Base-by-base conservation (phyloP, 2,888 invertebrate genomes). In the Anthrax anthrax region DNA sequence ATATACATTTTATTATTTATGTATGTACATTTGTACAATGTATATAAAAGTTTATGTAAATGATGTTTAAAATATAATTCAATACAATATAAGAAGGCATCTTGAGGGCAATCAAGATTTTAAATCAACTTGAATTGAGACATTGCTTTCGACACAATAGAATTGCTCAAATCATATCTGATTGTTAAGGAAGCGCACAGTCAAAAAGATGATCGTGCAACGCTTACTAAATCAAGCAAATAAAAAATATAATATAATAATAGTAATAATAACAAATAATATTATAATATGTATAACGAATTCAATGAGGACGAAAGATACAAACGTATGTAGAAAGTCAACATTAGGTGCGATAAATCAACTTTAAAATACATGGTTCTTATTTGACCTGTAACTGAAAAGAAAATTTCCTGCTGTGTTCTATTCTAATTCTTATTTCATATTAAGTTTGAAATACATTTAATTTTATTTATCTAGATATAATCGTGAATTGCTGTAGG, bases 61-160 rank as follows among this genome's bases (percentile, higher is more conserved):
- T 23, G 23, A 23, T 23, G 23, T 8, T 23, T 23, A 6, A 23
- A 23, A 23, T 23, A 23, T 6, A 23, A 23, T 23, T 23, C 23
- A 23, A 23, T 23, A 8, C 23, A 23, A 6, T 8, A 23, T 23
- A 23, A 23, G 23, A 23, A 32, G 29, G 3, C 29, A 32, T 32
- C 29, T 32, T 32, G 12, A 32, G 29, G 29, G 29, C 29, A 32
- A 32, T 32, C 29, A 32, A 32, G 12, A 32, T 32, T 23, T 37
- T 42, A 41, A 46, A 41, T 41, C 46, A 42, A 23, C 19, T n/a
- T 34, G 37, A 41, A 46, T 46, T 46, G 41, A 46, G 46, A 46
- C 46, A 46, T 46, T 46, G 41, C 46, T 41, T 44, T 46, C 46
- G 37, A 46, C 46, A 46, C 46, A 46, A 46, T 42, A 18, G 46